These are phyloP conservation scores for Isurus oxyrinchus DNA, from an alignment of 2,113 vertebrate species.

Conservation along the genomic window DNA sequence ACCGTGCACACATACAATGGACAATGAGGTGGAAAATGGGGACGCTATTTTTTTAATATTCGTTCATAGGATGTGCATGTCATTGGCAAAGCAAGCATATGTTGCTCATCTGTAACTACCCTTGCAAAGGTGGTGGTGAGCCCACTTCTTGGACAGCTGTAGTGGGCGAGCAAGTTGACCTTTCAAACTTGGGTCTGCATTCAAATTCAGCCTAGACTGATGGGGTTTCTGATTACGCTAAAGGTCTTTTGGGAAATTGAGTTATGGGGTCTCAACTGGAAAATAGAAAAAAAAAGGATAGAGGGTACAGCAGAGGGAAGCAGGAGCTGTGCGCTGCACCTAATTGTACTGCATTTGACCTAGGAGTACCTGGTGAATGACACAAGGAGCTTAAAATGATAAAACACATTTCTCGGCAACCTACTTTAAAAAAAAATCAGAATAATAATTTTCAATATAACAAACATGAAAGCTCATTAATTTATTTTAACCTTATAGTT, in stretches of 20 bases:
- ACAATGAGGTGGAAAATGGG: background rate
- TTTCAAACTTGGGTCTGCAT: background rate
- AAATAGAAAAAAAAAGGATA: no score
- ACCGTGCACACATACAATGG: background rate
- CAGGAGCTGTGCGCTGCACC: background rate
- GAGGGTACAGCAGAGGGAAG: background rate
- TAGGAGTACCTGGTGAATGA: background rate
- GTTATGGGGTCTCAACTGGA: background rate
- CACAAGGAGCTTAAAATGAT: background rate
- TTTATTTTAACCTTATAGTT: slow-evolving; percentile 67
- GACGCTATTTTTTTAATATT: background rate
- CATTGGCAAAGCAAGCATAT: background rate
- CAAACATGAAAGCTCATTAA: background rate
- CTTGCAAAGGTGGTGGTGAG: background rate
- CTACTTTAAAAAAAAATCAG: background rate
- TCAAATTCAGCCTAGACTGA: background rate
- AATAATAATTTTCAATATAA: slow-evolving; percentile 13
- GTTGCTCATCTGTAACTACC: background rate
- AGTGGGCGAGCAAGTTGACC: background rate
- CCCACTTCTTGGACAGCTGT: background rate
- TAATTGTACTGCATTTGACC: background rate
- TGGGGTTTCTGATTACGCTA: background rate
- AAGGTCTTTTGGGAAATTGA: background rate
- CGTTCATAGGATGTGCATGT: background rate
- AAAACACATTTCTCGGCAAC: background rate